These are phyloP conservation scores for Erythrocercus mccallii DNA, from an alignment of 2,113 vertebrate species.

Conservation along the genomic window DNA sequence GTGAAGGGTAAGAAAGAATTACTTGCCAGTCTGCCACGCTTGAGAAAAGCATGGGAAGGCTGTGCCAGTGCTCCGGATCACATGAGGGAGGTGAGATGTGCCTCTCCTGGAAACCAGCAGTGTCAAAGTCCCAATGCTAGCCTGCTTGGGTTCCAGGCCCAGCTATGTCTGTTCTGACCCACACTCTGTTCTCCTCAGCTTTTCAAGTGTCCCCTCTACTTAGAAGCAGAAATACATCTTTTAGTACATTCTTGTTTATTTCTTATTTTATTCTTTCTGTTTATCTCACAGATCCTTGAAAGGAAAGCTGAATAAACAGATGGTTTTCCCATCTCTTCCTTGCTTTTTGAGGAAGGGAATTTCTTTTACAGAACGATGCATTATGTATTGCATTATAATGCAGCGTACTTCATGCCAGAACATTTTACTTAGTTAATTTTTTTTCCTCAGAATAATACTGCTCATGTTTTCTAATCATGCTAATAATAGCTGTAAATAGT, in stretches of 20 bases:
- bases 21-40: neutral
- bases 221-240: neutral
- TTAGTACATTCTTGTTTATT: neutral
- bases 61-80: accelerated
- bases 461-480: neutral
- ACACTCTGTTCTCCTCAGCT: neutral
- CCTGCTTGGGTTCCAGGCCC: neutral
- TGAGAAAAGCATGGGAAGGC: neutral
- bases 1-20: neutral
- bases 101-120: neutral
- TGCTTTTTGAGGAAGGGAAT: accelerated
- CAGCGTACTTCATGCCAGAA: neutral
- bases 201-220: neutral
- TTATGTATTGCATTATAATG: neutral
- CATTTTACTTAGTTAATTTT: neutral
- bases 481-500: neutral
- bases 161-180: accelerated
- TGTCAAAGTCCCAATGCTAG: neutral
- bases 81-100: accelerated
- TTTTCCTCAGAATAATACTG: neutral
- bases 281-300: neutral
- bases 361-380: neutral
- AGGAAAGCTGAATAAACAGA: neutral
- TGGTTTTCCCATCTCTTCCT: neutral
- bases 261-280: neutral